A percentile compares a stretch with the other conserved stretches of the same genome.
Conservation (phyloP, 2,797 vertebrate species). For the Centroberyx gerrardi region DNA sequence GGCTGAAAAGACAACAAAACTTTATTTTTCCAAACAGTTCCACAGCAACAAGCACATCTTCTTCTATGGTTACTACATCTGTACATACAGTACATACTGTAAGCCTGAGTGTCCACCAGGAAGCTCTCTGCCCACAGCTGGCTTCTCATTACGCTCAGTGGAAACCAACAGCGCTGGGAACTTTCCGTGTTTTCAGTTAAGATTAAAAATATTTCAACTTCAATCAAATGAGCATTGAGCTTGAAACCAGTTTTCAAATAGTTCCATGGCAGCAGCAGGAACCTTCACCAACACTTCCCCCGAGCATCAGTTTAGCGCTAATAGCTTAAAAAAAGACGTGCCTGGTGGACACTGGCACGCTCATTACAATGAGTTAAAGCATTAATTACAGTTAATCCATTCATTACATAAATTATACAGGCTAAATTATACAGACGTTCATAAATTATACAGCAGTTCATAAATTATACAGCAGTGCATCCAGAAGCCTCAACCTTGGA, state of each 20-base stretch:
- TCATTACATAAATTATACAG: slow-evolving; percentile 49
- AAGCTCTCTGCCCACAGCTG: too few species aligned
- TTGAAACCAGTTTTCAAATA: neutral
- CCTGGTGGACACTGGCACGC: slow-evolving; percentile 28
- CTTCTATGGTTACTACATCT: too few species aligned
- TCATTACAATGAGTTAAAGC: slow-evolving; percentile 43
- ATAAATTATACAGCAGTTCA: slow-evolving; percentile 48
- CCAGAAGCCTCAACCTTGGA: slow-evolving; percentile 18
- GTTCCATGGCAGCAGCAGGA: neutral
- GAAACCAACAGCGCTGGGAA: too few species aligned
- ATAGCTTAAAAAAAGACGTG: slow-evolving; percentile 41
- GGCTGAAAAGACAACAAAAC: too few species aligned
- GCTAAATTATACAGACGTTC: slow-evolving; percentile 10
- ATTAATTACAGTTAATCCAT: slow-evolving; percentile 51
- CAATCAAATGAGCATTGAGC: neutral
- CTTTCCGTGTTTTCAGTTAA: too few species aligned
- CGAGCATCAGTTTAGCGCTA: neutral
- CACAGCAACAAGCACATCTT: too few species aligned
- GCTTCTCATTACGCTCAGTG: too few species aligned
- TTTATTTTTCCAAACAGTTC: too few species aligned
- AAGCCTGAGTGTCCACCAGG: too few species aligned
- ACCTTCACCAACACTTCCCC: neutral
- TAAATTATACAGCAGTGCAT: slow-evolving; percentile 27
- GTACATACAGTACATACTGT: too few species aligned
- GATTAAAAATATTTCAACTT: too few species aligned